Evolutionary conservation across 2,797 vertebrate species (phyloP).

Genomic region (Epinephelus malabaricus): DNA sequence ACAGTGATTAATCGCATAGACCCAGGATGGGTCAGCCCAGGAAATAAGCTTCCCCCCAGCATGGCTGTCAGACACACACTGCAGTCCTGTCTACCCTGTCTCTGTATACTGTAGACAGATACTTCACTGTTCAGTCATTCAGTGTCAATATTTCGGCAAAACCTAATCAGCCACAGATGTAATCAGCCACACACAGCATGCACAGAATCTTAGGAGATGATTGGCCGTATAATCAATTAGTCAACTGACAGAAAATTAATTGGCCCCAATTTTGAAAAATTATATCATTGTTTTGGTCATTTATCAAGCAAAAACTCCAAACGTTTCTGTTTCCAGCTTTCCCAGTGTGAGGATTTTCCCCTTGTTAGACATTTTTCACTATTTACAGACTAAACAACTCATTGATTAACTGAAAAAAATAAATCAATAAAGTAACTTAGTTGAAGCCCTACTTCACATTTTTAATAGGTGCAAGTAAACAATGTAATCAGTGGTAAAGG

Average conservation of each 20-base stretch:
- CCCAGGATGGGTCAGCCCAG: slow-evolving; percentile 8
- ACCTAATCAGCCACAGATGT: not conserved
- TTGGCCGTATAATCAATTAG: not conserved
- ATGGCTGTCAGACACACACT: slow-evolving; percentile 14
- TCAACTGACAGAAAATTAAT: not conserved
- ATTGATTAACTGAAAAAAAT: not conserved
- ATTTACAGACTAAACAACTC: too few relatives aligned
- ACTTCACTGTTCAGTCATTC: not conserved
- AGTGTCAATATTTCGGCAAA: not conserved
- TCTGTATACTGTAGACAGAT: not conserved
- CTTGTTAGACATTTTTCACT: too few relatives aligned
- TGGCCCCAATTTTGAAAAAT: not conserved
- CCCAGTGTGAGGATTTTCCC: not conserved
- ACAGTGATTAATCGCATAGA: slow-evolving; percentile 9
- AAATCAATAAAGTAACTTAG: not conserved
- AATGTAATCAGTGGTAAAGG: not conserved
- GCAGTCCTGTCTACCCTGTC: not conserved
- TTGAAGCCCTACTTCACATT: not conserved
- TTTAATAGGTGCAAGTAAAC: not conserved
- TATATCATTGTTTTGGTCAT: not conserved
- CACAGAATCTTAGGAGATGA: not conserved
- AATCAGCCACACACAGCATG: not conserved
- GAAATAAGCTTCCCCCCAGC: slow-evolving; percentile 10
- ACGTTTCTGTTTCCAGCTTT: too few relatives aligned
- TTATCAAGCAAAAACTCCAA: not conserved